Evolutionary conservation across 2,888 invertebrate genomes (phyloP).

Genomic region (Mythimna albipuncta): DNA sequence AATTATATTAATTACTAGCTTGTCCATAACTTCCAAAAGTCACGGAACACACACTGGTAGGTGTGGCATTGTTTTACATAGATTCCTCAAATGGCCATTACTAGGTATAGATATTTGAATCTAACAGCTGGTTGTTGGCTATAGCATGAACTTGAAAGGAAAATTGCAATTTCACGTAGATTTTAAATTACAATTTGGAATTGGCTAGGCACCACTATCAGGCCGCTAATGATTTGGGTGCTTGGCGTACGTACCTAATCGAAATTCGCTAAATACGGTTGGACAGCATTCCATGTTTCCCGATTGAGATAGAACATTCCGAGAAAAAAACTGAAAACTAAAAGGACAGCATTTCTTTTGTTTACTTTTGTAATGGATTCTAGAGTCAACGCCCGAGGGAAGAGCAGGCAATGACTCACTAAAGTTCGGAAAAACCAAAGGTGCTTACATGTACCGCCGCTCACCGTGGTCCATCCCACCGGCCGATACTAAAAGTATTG

Average conservation of each 20-base stretch:
- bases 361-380: not conserved
- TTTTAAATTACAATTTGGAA: not conserved
- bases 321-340: not conserved
- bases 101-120: not conserved
- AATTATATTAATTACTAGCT: not conserved
- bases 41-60: not conserved
- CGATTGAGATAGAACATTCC: not conserved
- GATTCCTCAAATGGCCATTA: not conserved
- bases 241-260: not conserved
- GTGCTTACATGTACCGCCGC: not conserved
- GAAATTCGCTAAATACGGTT: too few species aligned
- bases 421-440: constrained; percentile 11
- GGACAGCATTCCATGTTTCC: not conserved
- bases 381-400: constrained; percentile 9
- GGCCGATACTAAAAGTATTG: constrained; percentile 3
- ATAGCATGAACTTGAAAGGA: not conserved
- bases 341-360: not conserved
- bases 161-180: not conserved
- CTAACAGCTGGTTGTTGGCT: not conserved
- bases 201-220: not conserved
- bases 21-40: not conserved
- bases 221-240: not conserved
- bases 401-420: not conserved
- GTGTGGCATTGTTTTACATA: not conserved
- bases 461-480: not conserved